Evolutionary conservation across 2,797 vertebrate genomes (phyloP), one percentile per base, ranked within the genome.

Genomic region (Antrozous pallidus): DNA sequence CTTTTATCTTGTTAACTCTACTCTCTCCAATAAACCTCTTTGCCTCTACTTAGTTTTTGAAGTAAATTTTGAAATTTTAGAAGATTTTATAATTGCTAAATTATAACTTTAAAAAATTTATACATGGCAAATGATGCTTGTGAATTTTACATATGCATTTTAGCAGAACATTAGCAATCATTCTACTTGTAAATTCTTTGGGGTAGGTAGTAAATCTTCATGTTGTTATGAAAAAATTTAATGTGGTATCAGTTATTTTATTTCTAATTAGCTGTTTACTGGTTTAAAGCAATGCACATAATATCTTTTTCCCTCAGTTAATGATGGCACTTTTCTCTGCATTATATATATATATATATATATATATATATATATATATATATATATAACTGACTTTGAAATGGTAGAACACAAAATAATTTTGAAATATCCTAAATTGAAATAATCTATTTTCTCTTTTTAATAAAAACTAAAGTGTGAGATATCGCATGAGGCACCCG

Each of bases 401-500:
- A n/a, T 63, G 2, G 6, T 75, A 92, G 61, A 74, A 94, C 2
- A 65, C 18, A 91, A 95, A 88, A 61, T 38, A 79, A 80, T 47
- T 93, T 82, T 82, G 4, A 82, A 82, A 67, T 90, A 42, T 69
- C n/a, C 47, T 87, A 85, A 90, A 70, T 75, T 75, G 11, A 90
- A 92, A 69, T 83, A 38, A 49, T 17, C 1, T 56, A 58, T 47
- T 77, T 84, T 90, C 10, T 84, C 14, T 78, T 93, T 38, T 67
- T 77, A 77, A 88, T n/a, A 83, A 88, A 78, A 61, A 54, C 18
- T 54, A 22, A 54, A 22, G 51, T 54, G 51, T 54, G 51, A 54
- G 51, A 54, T 22, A 54, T 54, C 51, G 3, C 20, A 8, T 54
- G 51, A 54, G 51, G 7, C 7, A 8, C 51, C 51, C 20, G 8